phyloP scores from a whole-genome alignment of 2,888 invertebrate species.

The Masnerella sp. region DNA sequence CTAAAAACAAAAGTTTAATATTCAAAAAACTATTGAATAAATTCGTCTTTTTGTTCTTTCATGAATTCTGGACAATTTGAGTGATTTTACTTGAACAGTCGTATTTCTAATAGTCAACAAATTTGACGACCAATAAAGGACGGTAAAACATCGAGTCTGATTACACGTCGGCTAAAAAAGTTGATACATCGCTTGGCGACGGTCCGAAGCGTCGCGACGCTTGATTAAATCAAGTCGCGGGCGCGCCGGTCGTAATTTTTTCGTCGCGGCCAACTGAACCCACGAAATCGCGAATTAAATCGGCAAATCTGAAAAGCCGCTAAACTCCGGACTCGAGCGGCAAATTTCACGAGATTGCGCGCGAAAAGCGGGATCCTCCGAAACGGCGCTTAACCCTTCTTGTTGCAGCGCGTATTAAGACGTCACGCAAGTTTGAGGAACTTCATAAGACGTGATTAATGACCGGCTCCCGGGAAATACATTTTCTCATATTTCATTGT shows the following conservation, averaged over 20 bases:
- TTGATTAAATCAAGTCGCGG: conserved; percentile 44
- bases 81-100: too few species aligned
- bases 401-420: conserved; percentile 45
- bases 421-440: conserved; percentile 52
- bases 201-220: conserved; percentile 35
- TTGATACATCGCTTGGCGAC: conserved; percentile 31
- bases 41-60: too few species aligned
- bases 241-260: conserved; percentile 28
- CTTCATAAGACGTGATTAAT: conserved; percentile 50
- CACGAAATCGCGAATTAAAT: conserved; percentile 46
- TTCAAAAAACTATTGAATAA: too few species aligned
- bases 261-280: conserved; percentile 39
- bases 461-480: conserved; percentile 37
- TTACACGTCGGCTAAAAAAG: conserved; percentile 42
- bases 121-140: conserved; percentile 29
- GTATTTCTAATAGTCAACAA: neutral
- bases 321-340: conserved; percentile 13
- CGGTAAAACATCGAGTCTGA: conserved; percentile 15
- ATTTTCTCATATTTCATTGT: conserved; percentile 45
- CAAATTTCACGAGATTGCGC: conserved; percentile 22
- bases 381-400: conserved; percentile 48
- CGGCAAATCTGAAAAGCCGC: conserved; percentile 43
- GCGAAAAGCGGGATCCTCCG: conserved; percentile 35
- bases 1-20: too few species aligned
- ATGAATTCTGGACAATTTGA: too few species aligned